A percentile compares a stretch with the other conserved stretches of the same genome.
These are phyloP conservation scores for Pelmatolapia mariae DNA, from an alignment of 2,113 vertebrate species.

Conservation along the genomic window DNA sequence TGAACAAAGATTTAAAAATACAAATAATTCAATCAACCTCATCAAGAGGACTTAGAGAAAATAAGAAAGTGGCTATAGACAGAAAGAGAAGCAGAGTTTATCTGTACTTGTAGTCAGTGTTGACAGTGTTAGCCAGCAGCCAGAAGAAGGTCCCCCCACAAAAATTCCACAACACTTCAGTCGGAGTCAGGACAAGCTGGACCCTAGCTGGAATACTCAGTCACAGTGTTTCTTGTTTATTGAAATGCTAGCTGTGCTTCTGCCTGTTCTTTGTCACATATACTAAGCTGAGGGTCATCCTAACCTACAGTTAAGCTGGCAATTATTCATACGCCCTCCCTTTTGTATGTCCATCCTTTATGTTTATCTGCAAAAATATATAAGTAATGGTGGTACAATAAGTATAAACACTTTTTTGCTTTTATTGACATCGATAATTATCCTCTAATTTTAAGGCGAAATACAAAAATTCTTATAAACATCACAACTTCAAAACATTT, in stretches of 20 bases:
- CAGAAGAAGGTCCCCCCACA: background rate
- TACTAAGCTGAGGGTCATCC: background rate
- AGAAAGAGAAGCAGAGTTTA: background rate
- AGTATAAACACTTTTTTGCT: rapidly evolving
- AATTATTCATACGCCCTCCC: background rate
- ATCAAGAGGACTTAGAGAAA: background rate
- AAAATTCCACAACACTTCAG: background rate
- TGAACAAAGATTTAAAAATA: background rate
- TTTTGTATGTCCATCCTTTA: background rate
- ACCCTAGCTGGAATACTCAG: background rate
- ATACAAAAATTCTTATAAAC: background rate
- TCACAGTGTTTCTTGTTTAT: background rate
- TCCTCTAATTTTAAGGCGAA: background rate
- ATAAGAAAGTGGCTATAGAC: background rate
- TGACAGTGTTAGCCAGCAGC: background rate
- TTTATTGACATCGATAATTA: background rate
- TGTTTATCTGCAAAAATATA: background rate
- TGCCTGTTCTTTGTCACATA: background rate
- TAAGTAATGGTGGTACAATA: background rate
- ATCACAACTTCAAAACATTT: background rate
- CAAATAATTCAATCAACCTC: background rate
- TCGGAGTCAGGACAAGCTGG: background rate
- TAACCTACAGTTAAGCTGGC: background rate
- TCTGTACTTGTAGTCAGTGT: background rate
- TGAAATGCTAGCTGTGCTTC: background rate